These are phyloP conservation scores for Tympanoctomys barrerae DNA, from an alignment of 2,797 vertebrate species.

Conservation along the genomic window DNA sequence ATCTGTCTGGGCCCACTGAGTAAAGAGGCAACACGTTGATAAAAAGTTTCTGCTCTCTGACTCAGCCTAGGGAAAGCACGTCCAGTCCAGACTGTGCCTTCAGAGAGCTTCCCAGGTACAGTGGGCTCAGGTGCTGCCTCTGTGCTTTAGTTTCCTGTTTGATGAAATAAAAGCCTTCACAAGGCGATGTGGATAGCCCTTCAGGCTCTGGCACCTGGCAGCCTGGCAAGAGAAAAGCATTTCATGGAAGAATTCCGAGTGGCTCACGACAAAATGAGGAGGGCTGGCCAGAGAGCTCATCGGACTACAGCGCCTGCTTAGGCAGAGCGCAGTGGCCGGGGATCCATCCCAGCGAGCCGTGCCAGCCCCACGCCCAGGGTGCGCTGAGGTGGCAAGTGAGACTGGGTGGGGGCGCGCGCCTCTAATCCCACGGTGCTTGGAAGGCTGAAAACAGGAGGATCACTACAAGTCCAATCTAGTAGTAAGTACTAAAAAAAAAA, in stretches of 20 bases:
- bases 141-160: background rate
- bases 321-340: too few relatives aligned
- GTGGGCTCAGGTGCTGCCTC: background rate
- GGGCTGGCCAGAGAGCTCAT: too few relatives aligned
- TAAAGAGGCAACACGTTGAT: background rate
- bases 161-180: background rate
- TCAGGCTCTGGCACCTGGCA: background rate
- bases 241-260: background rate
- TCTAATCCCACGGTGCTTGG: too few relatives aligned
- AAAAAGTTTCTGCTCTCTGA: background rate
- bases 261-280: background rate
- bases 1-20: background rate
- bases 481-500: too few relatives aligned
- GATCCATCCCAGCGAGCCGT: too few relatives aligned
- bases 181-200: background rate
- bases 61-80: background rate
- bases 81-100: background rate
- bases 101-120: background rate
- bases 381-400: too few relatives aligned
- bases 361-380: too few relatives aligned
- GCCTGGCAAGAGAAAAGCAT: background rate
- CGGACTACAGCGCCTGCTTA: too few relatives aligned
- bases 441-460: too few relatives aligned
- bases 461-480: too few relatives aligned
- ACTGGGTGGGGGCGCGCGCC: too few relatives aligned